A percentile compares a stretch with the other conserved stretches of the same genome.
Conservation (phyloP, 2,888 invertebrate genomes). For the Electrophaes corylata region DNA sequence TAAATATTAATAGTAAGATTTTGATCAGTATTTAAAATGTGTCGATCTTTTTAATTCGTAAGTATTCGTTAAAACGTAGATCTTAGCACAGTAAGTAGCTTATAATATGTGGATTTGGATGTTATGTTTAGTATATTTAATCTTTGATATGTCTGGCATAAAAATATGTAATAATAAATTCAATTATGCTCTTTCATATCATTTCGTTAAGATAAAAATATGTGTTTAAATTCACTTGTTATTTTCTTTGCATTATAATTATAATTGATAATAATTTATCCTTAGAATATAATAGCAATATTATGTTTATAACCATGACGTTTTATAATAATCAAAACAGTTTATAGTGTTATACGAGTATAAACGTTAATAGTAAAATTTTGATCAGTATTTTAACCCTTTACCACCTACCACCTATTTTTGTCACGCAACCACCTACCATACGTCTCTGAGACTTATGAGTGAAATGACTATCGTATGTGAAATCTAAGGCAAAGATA, state of each 20-base stretch:
- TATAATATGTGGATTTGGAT: not conserved
- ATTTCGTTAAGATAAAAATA: not conserved
- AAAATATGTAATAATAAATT: not conserved
- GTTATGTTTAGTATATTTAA: not conserved
- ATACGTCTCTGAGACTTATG: too few species aligned
- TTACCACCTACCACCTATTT: too few species aligned
- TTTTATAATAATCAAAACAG: too few species aligned
- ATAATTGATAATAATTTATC: not conserved
- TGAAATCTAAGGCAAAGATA: too few species aligned
- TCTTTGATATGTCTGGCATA: not conserved
- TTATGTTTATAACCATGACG: not conserved
- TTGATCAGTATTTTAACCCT: too few species aligned
- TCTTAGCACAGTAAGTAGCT: not conserved
- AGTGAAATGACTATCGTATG: too few species aligned
- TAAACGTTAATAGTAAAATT: too few species aligned
- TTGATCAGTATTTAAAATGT: conserved; percentile 1
- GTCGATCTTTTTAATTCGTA: not conserved
- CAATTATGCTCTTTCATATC: not conserved
- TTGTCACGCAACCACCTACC: too few species aligned
- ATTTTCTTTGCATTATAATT: conserved; percentile 4
- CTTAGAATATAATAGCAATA: not conserved
- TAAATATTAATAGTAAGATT: not conserved
- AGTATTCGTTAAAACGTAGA: not conserved
- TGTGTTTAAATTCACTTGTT: not conserved
- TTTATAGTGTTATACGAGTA: too few species aligned